These are phyloP conservation scores for Panorpa germanica DNA, from an alignment of 2,888 invertebrate genomes.

Conservation along the genomic window DNA sequence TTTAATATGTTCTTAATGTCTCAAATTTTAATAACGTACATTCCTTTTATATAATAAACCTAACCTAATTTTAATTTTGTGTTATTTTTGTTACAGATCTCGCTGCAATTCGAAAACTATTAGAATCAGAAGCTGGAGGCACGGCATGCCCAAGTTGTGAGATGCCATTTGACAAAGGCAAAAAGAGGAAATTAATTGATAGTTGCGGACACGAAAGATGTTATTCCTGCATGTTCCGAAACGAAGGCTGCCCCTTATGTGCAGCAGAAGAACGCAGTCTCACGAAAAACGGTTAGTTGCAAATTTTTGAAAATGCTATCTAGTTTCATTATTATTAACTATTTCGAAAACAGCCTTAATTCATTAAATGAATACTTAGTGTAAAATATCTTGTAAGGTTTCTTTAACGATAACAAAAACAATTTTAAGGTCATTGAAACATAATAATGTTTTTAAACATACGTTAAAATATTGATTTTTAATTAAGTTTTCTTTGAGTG, in stretches of 20 bases:
- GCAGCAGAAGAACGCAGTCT: conserved; percentile 28
- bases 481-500: no score
- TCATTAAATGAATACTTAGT: no score
- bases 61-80: no score
- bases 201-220: conserved; percentile 91
- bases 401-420: no score
- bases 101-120: conserved; percentile 61
- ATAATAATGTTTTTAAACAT: no score
- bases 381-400: no score
- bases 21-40: no score
- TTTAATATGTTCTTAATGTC: no score
- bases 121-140: conserved; percentile 54
- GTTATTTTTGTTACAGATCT: conserved; percentile 48
- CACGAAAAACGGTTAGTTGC: conserved; percentile 26
- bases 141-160: conserved; percentile 68
- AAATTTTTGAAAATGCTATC: conserved; percentile 1
- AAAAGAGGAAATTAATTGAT: conserved; percentile 86
- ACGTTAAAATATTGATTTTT: no score
- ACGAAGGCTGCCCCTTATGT: conserved; percentile 81
- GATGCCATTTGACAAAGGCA: conserved; percentile 92
- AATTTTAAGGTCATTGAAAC: no score
- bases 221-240: conserved; percentile 86
- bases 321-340: background rate
- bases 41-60: no score
- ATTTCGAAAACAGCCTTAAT: conserved; percentile 19